Evolutionary conservation across 2,113 vertebrate species (phyloP), one percentile per base, ranked within the genome.

Genomic region (Bujurquina vittata): DNA sequence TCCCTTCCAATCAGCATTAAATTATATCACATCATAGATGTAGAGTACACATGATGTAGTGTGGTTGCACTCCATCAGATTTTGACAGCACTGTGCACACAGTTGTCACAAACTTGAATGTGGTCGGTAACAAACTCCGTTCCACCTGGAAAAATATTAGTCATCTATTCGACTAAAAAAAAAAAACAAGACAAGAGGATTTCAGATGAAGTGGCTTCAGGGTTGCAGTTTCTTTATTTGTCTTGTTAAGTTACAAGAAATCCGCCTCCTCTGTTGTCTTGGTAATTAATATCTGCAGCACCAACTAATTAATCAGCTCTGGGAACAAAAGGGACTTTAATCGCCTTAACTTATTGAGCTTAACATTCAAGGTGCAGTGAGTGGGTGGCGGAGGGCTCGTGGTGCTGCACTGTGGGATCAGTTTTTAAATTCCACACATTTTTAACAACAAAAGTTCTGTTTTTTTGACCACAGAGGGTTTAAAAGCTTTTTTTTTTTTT

Each of bases 31-130:
- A 78, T 80, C 80, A 56, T 93, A 90, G 88, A 77, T 87, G 80
- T 91, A 78, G 62, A 5, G 58, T 59, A 79, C 69, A 87, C 79
- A 77, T 85, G 59, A 76, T 14, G 74, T 83, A 77, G 91, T 56
- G 86, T 91, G 74, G 83, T 85, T 80, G 77, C 87, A 86, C 85
- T 89, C 83, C 79, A 87, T 86, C 75, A 78, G 84, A 65, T 85
- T 82, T 83, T 84, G 82, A 82, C 84, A 81, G 65, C 77, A 6
- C 80, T 40, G 56, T 80, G 79, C 29, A 63, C n/a, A 67, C 79
- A 85, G 81, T 67, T 74, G 57, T 81, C 72, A 79, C 79, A 31
- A 69, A 69, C 61, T 79, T 80, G 69, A 88, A 61, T 75, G 77
- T 59, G 77, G 67, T 76, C 74, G 43, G 55, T 76, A 73, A 75